These are phyloP conservation scores for Napeogenes inachia DNA, from an alignment of 2,888 invertebrate genomes.

Conservation along the genomic window DNA sequence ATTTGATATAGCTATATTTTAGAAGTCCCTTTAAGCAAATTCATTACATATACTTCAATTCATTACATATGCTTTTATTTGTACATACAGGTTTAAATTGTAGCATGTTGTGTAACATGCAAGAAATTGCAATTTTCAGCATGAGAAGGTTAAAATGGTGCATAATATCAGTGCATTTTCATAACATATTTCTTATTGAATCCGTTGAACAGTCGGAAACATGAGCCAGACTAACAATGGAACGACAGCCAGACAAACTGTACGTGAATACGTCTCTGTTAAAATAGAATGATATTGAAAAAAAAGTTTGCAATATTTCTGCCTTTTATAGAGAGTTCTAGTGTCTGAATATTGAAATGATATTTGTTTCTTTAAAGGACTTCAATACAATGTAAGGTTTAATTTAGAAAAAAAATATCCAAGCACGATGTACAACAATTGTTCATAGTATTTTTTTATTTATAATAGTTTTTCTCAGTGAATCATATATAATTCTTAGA, in stretches of 20 bases:
- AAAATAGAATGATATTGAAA: not conserved
- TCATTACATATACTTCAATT: not conserved
- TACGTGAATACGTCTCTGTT: conserved; percentile 9
- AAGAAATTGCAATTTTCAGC: not conserved
- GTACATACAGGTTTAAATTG: not conserved
- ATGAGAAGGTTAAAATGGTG: not conserved
- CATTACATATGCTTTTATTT: not conserved
- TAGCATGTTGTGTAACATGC: not conserved
- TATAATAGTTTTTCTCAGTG: too few relatives aligned
- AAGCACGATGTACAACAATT: too few relatives aligned
- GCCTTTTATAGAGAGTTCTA: too few relatives aligned
- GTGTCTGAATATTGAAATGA: not conserved
- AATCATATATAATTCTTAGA: too few relatives aligned
- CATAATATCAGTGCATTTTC: conserved; percentile 14
- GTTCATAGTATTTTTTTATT: too few relatives aligned
- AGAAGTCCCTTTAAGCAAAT: not conserved
- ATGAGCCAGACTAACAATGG: conserved; percentile 17
- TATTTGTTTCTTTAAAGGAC: too few relatives aligned
- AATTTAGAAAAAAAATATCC: too few relatives aligned
- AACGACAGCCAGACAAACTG: conserved; percentile 16
- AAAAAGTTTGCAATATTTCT: not conserved
- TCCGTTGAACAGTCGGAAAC: conserved; percentile 15
- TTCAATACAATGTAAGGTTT: too few relatives aligned
- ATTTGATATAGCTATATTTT: not conserved
- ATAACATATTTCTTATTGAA: conserved; percentile 22